These are phyloP conservation scores for Apotomis betuletana DNA, from an alignment of 2,888 invertebrate species.

Conservation along the genomic window DNA sequence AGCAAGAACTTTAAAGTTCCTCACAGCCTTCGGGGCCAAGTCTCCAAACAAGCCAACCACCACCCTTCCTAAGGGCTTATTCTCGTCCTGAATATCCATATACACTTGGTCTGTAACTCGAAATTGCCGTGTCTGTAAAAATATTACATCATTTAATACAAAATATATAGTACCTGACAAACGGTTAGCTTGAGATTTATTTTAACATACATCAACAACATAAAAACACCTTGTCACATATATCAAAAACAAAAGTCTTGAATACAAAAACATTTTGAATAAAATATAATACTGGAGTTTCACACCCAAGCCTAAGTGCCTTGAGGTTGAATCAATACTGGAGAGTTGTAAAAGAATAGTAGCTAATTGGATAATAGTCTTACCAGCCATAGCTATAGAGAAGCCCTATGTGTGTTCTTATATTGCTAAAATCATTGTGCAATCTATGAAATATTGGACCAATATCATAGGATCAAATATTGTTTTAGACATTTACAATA, in stretches of 20 bases:
- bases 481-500: constrained; percentile 6
- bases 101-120: constrained; percentile 92
- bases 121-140: constrained; percentile 83
- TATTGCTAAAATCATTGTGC: constrained; percentile 38
- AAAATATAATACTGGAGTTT: constrained; percentile 45
- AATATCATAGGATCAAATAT: no score
- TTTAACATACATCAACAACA: constrained; percentile 50
- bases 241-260: constrained; percentile 46
- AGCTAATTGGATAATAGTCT: constrained; percentile 47
- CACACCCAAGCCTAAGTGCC: constrained; percentile 30
- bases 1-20: constrained; percentile 93
- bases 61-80: constrained; percentile 88
- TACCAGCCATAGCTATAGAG: constrained; percentile 38
- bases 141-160: constrained; percentile 20
- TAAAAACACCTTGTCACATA: constrained; percentile 47
- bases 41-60: constrained; percentile 96
- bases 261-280: constrained; percentile 48
- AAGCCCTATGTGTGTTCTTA: constrained; percentile 44
- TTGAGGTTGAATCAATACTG: constrained; percentile 33
- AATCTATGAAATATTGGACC: constrained; percentile 20
- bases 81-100: constrained; percentile 90
- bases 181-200: not conserved
- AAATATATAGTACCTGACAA: not conserved
- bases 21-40: constrained; percentile 91
- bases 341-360: constrained; percentile 39